Conservation (phyloP, 2,888 invertebrate genomes). For the Dicycla oo region DNA sequence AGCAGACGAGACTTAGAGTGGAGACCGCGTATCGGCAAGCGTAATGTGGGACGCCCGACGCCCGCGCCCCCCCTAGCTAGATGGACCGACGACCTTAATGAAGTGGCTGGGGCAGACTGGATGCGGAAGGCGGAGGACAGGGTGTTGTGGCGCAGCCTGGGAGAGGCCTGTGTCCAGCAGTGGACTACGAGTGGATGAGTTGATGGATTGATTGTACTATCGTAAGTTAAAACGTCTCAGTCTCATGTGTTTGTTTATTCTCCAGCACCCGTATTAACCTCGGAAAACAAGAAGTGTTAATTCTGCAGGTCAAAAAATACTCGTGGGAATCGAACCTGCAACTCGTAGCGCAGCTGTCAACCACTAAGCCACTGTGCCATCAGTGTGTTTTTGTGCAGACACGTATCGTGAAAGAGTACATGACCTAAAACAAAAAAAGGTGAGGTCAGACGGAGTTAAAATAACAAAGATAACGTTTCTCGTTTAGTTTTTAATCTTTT, state of each 20-base stretch:
- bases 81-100: too few species aligned
- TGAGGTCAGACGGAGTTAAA: slow-evolving; percentile 41
- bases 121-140: too few species aligned
- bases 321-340: neutral
- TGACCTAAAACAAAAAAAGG: slow-evolving; percentile 38
- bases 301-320: neutral
- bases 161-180: too few species aligned
- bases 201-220: too few species aligned
- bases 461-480: slow-evolving; percentile 26
- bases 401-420: slow-evolving; percentile 28
- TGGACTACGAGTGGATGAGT: too few species aligned
- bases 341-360: neutral
- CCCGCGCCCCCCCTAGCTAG: too few species aligned
- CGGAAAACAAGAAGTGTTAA: neutral
- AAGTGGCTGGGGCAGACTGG: too few species aligned
- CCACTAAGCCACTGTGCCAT: neutral
- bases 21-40: too few species aligned
- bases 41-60: too few species aligned
- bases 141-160: too few species aligned
- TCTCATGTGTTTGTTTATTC: neutral
- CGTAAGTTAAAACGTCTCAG: neutral
- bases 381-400: neutral
- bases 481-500: neutral
- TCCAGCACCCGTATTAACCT: neutral
- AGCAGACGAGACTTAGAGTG: too few species aligned